Evolutionary conservation across 2,797 vertebrate species (phyloP).

Genomic region (Trachops cirrhosus): DNA sequence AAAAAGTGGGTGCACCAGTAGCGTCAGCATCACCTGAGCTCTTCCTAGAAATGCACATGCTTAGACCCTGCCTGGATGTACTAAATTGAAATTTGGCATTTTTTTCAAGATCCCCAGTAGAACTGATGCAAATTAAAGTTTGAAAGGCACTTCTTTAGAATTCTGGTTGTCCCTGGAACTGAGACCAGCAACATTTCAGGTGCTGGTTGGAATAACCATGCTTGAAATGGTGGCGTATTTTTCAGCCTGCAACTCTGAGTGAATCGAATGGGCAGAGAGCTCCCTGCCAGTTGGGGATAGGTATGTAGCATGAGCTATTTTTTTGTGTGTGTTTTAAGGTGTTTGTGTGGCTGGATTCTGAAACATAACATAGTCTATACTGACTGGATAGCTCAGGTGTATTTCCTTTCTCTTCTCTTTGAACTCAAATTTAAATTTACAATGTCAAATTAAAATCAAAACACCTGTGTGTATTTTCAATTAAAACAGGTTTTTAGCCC

Average conservation of each 20-base stretch:
- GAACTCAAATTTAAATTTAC: background rate
- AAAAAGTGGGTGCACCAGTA: background rate
- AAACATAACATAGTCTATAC: background rate
- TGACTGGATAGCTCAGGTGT: background rate
- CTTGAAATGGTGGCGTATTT: background rate
- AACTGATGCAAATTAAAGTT: background rate
- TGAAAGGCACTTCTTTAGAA: background rate
- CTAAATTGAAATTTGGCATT: background rate
- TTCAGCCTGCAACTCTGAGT: background rate
- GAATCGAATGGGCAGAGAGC: background rate
- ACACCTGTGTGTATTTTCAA: background rate
- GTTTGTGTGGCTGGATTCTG: background rate
- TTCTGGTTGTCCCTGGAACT: background rate
- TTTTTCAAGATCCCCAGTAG: background rate
- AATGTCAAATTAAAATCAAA: background rate
- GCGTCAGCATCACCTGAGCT: background rate
- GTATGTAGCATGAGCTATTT: background rate
- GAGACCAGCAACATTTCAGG: background rate
- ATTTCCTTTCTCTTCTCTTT: background rate
- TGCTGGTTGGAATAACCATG: background rate
- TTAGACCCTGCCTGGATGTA: background rate
- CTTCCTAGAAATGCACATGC: background rate
- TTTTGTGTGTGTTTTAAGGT: background rate
- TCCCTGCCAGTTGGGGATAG: background rate
- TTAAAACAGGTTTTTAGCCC: background rate